These are phyloP conservation scores for Actenoides hombroni DNA, from an alignment of 2,113 vertebrate species.

Conservation along the genomic window DNA sequence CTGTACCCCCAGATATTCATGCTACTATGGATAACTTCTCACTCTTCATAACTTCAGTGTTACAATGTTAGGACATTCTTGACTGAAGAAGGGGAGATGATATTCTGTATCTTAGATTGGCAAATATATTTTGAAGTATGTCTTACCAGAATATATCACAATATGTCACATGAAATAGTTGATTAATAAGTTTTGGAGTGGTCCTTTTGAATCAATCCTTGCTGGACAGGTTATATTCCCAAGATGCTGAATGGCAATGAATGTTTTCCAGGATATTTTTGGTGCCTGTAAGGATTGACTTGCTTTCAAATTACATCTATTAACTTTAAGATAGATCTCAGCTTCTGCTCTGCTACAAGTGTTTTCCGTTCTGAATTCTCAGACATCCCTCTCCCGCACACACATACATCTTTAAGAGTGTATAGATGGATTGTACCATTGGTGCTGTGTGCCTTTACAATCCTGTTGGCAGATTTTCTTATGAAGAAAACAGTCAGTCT, in stretches of 20 bases:
- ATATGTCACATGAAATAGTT: background rate
- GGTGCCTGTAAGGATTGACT: background rate
- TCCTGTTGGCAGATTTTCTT: background rate
- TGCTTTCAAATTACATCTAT: background rate
- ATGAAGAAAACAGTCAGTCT: background rate
- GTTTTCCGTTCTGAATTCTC: background rate
- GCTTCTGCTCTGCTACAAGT: background rate
- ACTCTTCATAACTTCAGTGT: background rate
- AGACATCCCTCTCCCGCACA: background rate
- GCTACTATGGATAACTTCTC: background rate
- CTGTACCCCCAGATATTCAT: background rate
- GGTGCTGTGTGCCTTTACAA: background rate
- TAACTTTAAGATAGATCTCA: background rate
- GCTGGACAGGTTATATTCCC: background rate
- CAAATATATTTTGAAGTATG: background rate
- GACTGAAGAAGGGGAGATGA: background rate
- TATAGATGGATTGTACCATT: background rate
- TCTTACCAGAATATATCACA: background rate
- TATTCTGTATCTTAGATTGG: background rate
- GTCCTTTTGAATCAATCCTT: background rate
- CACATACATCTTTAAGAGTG: background rate
- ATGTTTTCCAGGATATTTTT: background rate
- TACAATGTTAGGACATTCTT: background rate
- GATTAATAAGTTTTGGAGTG: background rate
- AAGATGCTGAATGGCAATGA: background rate